Evolutionary conservation across 2,113 vertebrate species (phyloP).

Genomic region (Actenoides hombroni): DNA sequence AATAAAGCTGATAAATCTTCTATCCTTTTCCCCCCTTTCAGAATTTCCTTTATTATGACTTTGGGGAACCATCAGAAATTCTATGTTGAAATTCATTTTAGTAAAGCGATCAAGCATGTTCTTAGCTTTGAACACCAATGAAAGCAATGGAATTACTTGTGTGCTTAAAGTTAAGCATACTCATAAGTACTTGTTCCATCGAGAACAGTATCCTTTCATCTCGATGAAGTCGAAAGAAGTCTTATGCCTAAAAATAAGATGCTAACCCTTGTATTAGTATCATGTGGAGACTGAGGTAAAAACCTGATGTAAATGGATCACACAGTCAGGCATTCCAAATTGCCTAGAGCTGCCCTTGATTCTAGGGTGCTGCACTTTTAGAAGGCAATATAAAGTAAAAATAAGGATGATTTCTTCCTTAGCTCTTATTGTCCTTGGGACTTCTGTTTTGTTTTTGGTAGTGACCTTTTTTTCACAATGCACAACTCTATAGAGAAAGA

Average conservation of each 20-base stretch:
- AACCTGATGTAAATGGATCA: neutral
- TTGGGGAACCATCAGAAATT: neutral
- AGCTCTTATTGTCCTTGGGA: neutral
- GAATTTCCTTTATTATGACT: neutral
- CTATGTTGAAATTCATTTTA: neutral
- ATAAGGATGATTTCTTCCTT: neutral
- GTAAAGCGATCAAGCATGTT: neutral
- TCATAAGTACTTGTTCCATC: neutral
- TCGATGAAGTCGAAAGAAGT: neutral
- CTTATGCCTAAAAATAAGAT: neutral
- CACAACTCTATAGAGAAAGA: neutral
- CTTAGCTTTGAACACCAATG: neutral
- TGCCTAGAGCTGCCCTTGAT: neutral
- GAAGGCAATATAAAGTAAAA: neutral
- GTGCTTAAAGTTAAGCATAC: neutral
- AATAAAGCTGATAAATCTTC: neutral
- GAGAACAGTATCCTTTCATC: neutral
- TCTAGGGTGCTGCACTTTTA: neutral
- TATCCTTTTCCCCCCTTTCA: neutral
- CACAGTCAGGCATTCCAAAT: neutral
- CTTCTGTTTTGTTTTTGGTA: neutral
- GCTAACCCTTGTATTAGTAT: neutral
- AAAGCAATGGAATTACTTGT: neutral
- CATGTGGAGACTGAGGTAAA: neutral
- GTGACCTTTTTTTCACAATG: neutral